phyloP scores from a whole-genome alignment of 2,797 vertebrate genomes.

The Hyperoplus lanceolatus region DNA sequence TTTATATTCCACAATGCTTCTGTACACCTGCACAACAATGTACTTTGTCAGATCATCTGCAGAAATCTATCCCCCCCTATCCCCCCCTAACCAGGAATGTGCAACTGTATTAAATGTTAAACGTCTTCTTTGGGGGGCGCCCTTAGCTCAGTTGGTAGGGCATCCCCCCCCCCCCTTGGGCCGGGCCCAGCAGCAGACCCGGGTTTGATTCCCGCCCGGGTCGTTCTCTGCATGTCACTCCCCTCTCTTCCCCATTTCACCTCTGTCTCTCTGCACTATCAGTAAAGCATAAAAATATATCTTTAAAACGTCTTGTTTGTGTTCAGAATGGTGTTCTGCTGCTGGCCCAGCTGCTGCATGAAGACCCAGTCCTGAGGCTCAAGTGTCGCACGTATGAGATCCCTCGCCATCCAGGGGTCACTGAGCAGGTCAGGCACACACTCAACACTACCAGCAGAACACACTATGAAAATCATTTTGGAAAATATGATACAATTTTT shows the following conservation, averaged over 20 bases:
- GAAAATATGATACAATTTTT: neutral
- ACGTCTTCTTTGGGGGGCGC: no score
- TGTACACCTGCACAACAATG: neutral
- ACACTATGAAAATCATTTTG: neutral
- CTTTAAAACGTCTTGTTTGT: no score
- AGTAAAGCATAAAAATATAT: no score
- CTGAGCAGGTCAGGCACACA: constrained; percentile 90
- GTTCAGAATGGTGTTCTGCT: constrained; percentile 93
- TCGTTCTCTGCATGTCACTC: no score
- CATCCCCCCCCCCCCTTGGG: no score
- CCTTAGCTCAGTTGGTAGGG: no score
- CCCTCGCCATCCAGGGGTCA: constrained; percentile 94
- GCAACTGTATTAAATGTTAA: neutral
- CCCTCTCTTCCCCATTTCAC: no score
- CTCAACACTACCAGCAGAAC: neutral
- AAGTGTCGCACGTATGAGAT: constrained; percentile 99
- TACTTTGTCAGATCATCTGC: neutral
- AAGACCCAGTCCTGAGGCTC: constrained; percentile 93
- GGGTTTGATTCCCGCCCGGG: no score
- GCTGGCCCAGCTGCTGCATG: constrained; percentile 95
- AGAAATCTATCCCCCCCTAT: neutral
- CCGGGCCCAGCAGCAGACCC: no score
- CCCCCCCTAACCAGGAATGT: neutral
- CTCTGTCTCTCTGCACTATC: no score
- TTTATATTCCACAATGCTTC: neutral